Conservation (phyloP, 2,797 vertebrate species). For the Acrossocheilus fasciatus region DNA sequence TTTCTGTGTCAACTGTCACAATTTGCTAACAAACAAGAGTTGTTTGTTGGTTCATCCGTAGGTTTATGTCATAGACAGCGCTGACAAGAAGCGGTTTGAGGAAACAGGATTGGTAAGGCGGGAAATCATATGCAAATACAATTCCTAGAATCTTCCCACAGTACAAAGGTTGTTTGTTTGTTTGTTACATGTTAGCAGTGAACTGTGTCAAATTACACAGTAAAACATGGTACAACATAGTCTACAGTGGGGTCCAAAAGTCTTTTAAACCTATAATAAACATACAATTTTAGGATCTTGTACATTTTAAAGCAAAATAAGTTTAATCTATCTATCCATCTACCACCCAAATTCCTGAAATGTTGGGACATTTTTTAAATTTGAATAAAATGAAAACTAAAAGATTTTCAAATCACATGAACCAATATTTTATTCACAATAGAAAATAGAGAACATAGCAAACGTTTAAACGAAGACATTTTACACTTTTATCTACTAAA, state of each 20-base stretch:
- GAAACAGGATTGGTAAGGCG: constrained; percentile 77
- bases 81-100: constrained; percentile 79
- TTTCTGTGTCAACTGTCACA: neutral
- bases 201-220: neutral
- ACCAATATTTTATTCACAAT: too few relatives aligned
- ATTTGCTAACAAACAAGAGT: neutral
- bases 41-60: constrained; percentile 48
- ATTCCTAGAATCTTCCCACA: neutral
- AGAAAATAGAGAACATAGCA: too few relatives aligned
- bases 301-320: neutral
- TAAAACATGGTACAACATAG: neutral
- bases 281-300: neutral
- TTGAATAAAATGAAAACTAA: too few relatives aligned
- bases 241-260: neutral
- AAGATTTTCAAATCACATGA: too few relatives aligned
- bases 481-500: too few relatives aligned
- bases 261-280: neutral
- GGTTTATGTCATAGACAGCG: constrained; percentile 81
- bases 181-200: neutral
- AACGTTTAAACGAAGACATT: too few relatives aligned
- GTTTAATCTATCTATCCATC: neutral
- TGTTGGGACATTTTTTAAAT: too few relatives aligned
- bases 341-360: neutral
- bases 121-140: neutral
- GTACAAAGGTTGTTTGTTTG: constrained; percentile 10